phyloP scores from a whole-genome alignment of 2,113 vertebrate species.

The Macroglossus sobrinus region DNA sequence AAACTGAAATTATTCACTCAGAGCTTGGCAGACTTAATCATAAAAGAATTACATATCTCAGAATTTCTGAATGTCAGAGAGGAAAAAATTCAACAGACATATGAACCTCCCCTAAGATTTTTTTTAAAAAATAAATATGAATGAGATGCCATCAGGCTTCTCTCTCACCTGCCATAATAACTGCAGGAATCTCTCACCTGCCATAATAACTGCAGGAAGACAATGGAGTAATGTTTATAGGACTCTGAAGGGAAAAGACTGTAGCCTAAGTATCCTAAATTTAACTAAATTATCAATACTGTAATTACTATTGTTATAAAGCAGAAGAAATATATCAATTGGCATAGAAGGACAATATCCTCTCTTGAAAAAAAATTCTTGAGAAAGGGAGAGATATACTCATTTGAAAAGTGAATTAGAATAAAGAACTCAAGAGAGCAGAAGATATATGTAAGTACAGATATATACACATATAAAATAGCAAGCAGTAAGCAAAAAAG shows the following conservation, averaged over 20 bases:
- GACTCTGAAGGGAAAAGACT: not conserved
- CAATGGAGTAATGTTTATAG: not conserved
- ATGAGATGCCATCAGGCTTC: not conserved
- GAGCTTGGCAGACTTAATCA: slow-evolving; percentile 2
- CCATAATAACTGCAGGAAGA: not conserved
- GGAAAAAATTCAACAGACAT: not conserved
- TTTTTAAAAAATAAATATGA: not conserved
- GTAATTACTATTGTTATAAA: not conserved
- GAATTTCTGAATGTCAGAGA: not conserved
- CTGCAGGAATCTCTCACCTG: not conserved
- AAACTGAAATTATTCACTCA: not conserved
- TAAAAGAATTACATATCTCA: not conserved
- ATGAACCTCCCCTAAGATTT: not conserved
- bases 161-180: not conserved
- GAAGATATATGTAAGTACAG: not conserved
- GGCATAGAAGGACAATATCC: not conserved
- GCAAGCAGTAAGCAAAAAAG: not conserved
- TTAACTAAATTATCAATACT: not conserved
- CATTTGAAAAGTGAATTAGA: not conserved
- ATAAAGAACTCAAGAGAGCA: not conserved
- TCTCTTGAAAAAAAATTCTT: not conserved
- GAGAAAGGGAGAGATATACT: not conserved
- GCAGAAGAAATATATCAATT: not conserved
- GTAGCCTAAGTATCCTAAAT: not conserved
- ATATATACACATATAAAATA: not conserved